Percentiles rank a stretch among this genome's conserved stretches.
phyloP scores from a whole-genome alignment of 2,797 vertebrate genomes.

The Pangasius mekongensis region DNA sequence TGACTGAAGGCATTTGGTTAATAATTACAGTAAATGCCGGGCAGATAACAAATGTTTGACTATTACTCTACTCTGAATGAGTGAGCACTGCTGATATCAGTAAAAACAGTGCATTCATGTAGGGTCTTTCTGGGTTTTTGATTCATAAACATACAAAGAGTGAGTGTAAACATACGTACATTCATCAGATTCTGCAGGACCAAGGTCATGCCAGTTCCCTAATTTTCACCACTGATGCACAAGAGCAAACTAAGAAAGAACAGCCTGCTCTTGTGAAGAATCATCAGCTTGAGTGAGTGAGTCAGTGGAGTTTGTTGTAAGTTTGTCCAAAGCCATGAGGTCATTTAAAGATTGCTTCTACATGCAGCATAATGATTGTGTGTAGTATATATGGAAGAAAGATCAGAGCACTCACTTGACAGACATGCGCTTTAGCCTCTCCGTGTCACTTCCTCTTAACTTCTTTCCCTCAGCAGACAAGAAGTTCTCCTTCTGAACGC shows the following conservation, averaged over 20 bases:
- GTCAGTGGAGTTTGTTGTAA: background rate
- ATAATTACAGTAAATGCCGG: background rate
- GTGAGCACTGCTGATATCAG: background rate
- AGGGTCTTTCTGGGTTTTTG: background rate
- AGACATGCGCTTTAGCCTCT: slow-evolving; percentile 84
- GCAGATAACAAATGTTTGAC: background rate
- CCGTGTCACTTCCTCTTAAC: slow-evolving; percentile 81
- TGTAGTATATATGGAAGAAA: background rate
- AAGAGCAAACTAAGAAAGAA: background rate
- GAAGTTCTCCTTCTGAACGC: slow-evolving; percentile 87
- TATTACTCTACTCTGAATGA: background rate
- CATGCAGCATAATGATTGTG: background rate
- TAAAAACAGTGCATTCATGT: background rate
- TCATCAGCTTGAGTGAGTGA: background rate
- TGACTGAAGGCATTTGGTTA: background rate
- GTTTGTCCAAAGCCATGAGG: no score
- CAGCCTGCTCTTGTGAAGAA: background rate
- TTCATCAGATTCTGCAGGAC: background rate
- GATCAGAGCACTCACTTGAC: slow-evolving; percentile 75
- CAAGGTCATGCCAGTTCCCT: background rate
- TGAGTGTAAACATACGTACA: background rate
- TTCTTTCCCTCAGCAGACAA: slow-evolving; percentile 76
- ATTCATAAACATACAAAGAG: background rate
- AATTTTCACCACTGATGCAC: background rate
- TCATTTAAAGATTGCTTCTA: background rate